phyloP scores from a whole-genome alignment of 2,113 vertebrate species.

The Meles meles region DNA sequence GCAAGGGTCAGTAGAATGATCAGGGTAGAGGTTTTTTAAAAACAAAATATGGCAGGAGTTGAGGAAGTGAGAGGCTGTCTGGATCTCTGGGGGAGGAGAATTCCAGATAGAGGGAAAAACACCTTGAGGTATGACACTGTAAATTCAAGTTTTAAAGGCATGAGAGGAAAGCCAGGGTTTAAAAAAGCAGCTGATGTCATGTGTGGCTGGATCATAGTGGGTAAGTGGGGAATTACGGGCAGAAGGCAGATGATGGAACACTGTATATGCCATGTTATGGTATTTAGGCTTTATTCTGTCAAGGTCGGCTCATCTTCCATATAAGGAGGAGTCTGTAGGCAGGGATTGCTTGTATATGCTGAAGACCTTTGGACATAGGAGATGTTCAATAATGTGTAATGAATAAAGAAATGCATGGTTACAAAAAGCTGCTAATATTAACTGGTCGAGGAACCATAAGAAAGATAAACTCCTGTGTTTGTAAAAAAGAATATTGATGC shows the following conservation, averaged over 20 bases:
- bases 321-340: neutral
- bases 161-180: neutral
- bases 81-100: neutral
- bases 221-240: neutral
- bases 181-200: neutral
- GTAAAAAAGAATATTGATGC: neutral
- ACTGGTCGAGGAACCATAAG: neutral
- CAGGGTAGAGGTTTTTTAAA: neutral
- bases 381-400: neutral
- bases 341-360: neutral
- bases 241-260: neutral
- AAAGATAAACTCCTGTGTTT: neutral
- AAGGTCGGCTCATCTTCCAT: neutral
- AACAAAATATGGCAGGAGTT: neutral
- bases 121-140: neutral
- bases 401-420: neutral
- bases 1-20: neutral
- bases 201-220: neutral
- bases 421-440: neutral
- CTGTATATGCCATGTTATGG: neutral
- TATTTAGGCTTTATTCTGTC: neutral
- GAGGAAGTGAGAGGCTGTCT: neutral
- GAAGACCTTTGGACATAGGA: neutral
- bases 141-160: neutral
- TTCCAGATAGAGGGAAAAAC: neutral